phyloP scores from a whole-genome alignment of 2,888 invertebrate genomes.

The Cactoblastis cactorum region DNA sequence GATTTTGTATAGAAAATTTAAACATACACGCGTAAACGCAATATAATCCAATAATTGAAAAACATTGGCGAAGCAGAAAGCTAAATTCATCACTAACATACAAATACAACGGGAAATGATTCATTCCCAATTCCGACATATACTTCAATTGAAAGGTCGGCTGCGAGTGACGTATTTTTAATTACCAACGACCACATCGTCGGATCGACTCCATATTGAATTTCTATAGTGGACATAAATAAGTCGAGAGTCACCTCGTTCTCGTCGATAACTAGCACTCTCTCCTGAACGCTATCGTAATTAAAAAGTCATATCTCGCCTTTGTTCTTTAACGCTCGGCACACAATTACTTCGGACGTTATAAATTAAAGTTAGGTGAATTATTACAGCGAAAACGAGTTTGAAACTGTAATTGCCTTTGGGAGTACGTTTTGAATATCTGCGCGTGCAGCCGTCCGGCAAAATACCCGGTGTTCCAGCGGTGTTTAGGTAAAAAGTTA shows the following conservation, averaged over 20 bases:
- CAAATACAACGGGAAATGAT: constrained; percentile 72
- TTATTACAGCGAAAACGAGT: constrained; percentile 14
- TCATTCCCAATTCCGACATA: constrained; percentile 75
- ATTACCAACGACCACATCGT: constrained; percentile 71
- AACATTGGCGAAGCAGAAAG: constrained; percentile 24
- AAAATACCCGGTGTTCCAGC: constrained; percentile 20
- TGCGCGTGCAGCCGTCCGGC: neutral
- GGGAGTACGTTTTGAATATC: constrained; percentile 15
- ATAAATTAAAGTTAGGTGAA: constrained; percentile 14
- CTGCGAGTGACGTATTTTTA: constrained; percentile 78
- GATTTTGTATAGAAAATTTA: neutral
- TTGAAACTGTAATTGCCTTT: constrained; percentile 19
- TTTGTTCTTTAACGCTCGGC: constrained; percentile 22
- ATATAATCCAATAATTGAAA: constrained; percentile 24
- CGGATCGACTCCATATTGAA: constrained; percentile 61
- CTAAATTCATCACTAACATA: constrained; percentile 38
- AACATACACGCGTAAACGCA: neutral
- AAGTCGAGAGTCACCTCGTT: constrained; percentile 44
- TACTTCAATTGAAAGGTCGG: constrained; percentile 73
- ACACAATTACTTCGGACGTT: constrained; percentile 12
- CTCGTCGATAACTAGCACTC: constrained; percentile 38
- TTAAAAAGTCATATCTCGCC: constrained; percentile 37
- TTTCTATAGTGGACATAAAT: constrained; percentile 70
- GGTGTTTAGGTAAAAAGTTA: constrained; percentile 54
- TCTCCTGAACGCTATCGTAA: constrained; percentile 33